Evolutionary conservation across 1,140 invertebrate genomes (phyloP), one percentile per base, ranked within the genome.

Genomic region (Saxidomus purpurata): DNA sequence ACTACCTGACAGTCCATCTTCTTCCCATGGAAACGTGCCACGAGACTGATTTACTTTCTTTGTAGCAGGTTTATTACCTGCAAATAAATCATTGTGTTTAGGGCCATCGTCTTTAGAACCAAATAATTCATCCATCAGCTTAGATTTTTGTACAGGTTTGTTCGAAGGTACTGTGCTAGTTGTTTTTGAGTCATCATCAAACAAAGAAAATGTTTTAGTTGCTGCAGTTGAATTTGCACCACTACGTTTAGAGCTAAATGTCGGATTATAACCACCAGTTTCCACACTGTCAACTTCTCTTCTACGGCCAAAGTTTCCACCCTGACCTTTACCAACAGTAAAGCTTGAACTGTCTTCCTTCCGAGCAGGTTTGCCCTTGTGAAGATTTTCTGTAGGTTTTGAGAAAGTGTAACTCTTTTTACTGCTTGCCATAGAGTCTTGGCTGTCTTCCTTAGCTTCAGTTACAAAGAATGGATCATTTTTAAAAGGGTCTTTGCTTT

Each of bases 331-430:
- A 63, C 49, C 49, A 17, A 77, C 71, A 67, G 71, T 38, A 19
- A 87, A 85, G 19, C 36, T 88, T 25, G 90, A 69, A 77, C 92
- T 67, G 17, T 85, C 69, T 85, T 93, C 93, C n/a, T 93, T 91
- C 82, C 91, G 90, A 2, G 93, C 43, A 2, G 93, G 93, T 89
- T 92, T 93, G 9, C 93, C 93, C 55, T 94, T 79, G 74, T 95
- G 93, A 34, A 95, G 52, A 84, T 93, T 95, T 52, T 93, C 92
- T 17, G 91, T 84, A 17, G 92, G 90, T 69, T 93, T 91, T 17
- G 90, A 92, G 74, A 94, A 94, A 31, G 77, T 80, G 79, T 92
- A 92, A 52, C 90, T 89, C 88, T 92, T 88, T 61, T 90, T 89
- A 67, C 81, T 92, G 17, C 81, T 92, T 9, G 55, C 25, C 47